A percentile compares a stretch with the other conserved stretches of the same genome.
phyloP scores from a whole-genome alignment of 2,113 vertebrate genomes.

The Brachyhypopomus occidentalis region DNA sequence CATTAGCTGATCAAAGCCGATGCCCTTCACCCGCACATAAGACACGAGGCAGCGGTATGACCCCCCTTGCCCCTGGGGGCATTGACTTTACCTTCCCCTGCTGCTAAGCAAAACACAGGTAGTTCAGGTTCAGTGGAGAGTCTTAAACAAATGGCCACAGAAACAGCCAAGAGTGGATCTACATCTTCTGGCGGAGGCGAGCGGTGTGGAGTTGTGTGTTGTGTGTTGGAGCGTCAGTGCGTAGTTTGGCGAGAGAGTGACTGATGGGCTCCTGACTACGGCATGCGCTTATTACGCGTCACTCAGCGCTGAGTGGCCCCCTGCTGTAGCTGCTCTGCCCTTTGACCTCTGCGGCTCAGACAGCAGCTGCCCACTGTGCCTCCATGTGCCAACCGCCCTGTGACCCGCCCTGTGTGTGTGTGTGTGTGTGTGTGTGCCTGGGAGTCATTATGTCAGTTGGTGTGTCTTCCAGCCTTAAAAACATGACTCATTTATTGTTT shows the following conservation, averaged over 20 bases:
- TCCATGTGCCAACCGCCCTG: conserved; percentile 24
- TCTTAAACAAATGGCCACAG: neutral
- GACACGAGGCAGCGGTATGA: conserved; percentile 4
- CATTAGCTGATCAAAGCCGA: conserved; percentile 33
- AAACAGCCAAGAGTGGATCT: neutral
- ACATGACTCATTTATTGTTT: neutral
- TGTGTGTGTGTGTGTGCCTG: too few species aligned
- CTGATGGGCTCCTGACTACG: neutral
- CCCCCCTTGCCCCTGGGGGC: too few species aligned
- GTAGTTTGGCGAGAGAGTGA: too few species aligned
- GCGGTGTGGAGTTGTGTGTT: conserved; percentile 29
- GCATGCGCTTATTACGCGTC: conserved; percentile 47
- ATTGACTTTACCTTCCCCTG: too few species aligned
- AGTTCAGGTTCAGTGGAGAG: conserved; percentile 14
- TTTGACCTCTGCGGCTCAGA: conserved; percentile 47
- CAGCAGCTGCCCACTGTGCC: conserved; percentile 43
- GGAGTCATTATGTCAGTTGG: too few species aligned
- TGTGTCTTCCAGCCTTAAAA: too few species aligned
- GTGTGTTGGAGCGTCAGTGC: too few species aligned
- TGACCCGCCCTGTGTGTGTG: conserved; percentile 32
- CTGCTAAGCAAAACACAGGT: conserved; percentile 8
- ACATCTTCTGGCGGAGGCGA: conserved; percentile 7
- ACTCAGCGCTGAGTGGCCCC: conserved; percentile 39
- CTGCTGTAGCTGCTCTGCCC: conserved; percentile 46
- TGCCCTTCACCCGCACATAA: conserved; percentile 39